Evolutionary conservation across 37 sponge, comb jelly and placozoan genomes (phyloP).

Genomic region (Spongia lamella): DNA sequence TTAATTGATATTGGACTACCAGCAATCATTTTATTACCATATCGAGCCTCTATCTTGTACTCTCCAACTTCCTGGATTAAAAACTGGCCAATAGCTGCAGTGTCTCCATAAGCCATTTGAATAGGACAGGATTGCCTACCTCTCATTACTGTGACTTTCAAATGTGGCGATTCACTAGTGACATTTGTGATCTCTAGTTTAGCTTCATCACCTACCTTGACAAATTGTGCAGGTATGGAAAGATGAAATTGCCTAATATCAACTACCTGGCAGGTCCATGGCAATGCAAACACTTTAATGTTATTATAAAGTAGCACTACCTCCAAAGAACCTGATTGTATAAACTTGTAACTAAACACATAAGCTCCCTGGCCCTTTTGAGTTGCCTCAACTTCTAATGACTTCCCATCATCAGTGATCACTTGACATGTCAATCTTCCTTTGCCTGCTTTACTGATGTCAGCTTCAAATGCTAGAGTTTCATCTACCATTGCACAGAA

Average conservation of each 20-base stretch:
- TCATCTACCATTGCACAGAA: not conserved
- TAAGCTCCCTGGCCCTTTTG: conserved; percentile 24
- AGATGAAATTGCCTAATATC: conserved; percentile 46
- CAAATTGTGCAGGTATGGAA: conserved; percentile 41
- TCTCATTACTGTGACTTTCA: conserved; percentile 41
- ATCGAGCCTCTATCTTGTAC: conserved; percentile 56
- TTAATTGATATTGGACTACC: conserved; percentile 65
- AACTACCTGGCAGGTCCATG: conserved; percentile 41
- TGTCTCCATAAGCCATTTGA: conserved; percentile 32
- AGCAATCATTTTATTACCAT: conserved; percentile 42
- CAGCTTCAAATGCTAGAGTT: conserved; percentile 43
- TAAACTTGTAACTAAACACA: conserved; percentile 28
- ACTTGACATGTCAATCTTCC: conserved; percentile 18
- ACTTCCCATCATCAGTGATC: conserved; percentile 32
- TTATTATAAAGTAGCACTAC: conserved; percentile 45
- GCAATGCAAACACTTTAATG: conserved; percentile 30
- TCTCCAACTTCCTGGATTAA: conserved; percentile 67
- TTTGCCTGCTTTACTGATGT: conserved; percentile 50
- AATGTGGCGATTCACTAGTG: conserved; percentile 21
- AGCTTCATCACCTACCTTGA: conserved; percentile 41
- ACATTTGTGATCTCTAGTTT: conserved; percentile 61
- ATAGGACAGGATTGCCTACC: conserved; percentile 50
- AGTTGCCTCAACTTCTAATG: not conserved
- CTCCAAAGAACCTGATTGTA: conserved; percentile 41
- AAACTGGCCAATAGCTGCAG: conserved; percentile 36